These are phyloP conservation scores for Heliconius ismenius DNA, from an alignment of 2,888 invertebrate species.

Conservation along the genomic window DNA sequence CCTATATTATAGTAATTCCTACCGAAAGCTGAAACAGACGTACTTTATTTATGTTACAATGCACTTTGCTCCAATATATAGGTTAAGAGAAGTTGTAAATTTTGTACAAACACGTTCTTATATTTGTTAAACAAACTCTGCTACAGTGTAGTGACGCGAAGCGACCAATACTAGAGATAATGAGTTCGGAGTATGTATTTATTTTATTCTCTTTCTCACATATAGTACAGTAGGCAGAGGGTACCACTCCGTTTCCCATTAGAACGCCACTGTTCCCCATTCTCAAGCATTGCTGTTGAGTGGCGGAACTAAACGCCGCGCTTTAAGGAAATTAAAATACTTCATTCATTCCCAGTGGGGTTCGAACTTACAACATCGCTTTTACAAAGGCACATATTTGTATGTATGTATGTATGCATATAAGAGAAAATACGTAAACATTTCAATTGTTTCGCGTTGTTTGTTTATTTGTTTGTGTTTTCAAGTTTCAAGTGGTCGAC, in stretches of 20 bases:
- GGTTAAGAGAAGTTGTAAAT: conserved; percentile 13
- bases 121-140: not conserved
- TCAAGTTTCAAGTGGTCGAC: conserved; percentile 1
- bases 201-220: too few species aligned
- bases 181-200: too few species aligned
- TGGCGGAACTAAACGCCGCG: too few species aligned
- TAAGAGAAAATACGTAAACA: not conserved
- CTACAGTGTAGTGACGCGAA: not conserved
- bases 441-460: conserved; percentile 8
- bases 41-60: conserved; percentile 27
- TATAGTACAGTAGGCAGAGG: too few species aligned
- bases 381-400: not conserved
- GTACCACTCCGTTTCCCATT: too few species aligned
- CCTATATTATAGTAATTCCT: not conserved
- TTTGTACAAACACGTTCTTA: not conserved
- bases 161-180: too few species aligned
- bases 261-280: too few species aligned
- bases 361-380: too few species aligned
- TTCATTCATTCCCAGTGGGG: too few species aligned
- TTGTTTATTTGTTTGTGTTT: conserved; percentile 13
- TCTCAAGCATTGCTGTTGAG: too few species aligned
- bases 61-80: conserved; percentile 23
- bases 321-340: too few species aligned
- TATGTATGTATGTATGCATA: not conserved
- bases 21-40: conserved; percentile 2